Evolutionary conservation across 2,888 invertebrate genomes (phyloP).

Genomic region (Melanotus villosus): DNA sequence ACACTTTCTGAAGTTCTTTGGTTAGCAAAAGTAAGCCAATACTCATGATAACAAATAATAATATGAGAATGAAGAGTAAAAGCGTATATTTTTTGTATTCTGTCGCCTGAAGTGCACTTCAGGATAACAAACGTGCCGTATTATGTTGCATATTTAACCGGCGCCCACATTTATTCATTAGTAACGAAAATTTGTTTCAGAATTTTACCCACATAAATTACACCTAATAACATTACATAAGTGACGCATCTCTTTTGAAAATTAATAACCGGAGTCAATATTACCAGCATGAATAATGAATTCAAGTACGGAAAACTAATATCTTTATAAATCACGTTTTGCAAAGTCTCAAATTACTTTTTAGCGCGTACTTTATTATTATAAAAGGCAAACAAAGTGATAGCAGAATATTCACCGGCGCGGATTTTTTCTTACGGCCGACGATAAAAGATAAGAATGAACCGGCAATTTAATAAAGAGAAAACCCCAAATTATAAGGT

Average conservation of each 20-base stretch:
- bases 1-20: too few relatives aligned
- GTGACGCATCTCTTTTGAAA: slow-evolving; percentile 15
- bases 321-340: slow-evolving; percentile 40
- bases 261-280: slow-evolving; percentile 33
- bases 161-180: slow-evolving; percentile 1
- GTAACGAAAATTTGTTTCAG: slow-evolving; percentile 2
- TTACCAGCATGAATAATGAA: slow-evolving; percentile 28
- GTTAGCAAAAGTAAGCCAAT: too few relatives aligned
- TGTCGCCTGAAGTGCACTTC: too few relatives aligned
- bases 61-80: too few relatives aligned
- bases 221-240: slow-evolving; percentile 18
- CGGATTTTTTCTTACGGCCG: slow-evolving; percentile 14
- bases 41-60: too few relatives aligned
- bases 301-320: slow-evolving; percentile 24
- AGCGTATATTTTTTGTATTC: too few relatives aligned
- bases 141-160: background rate
- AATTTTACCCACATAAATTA: slow-evolving; percentile 33
- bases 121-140: too few relatives aligned
- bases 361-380: slow-evolving; percentile 24
- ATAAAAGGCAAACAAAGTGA: too few relatives aligned
- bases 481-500: slow-evolving; percentile 42
- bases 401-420: too few relatives aligned
- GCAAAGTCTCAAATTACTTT: slow-evolving; percentile 36
- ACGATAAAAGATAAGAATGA: slow-evolving; percentile 35
- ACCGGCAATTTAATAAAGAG: slow-evolving; percentile 44